Conservation (phyloP, 2,113 vertebrate genomes). For the Caloenas nicobarica region DNA sequence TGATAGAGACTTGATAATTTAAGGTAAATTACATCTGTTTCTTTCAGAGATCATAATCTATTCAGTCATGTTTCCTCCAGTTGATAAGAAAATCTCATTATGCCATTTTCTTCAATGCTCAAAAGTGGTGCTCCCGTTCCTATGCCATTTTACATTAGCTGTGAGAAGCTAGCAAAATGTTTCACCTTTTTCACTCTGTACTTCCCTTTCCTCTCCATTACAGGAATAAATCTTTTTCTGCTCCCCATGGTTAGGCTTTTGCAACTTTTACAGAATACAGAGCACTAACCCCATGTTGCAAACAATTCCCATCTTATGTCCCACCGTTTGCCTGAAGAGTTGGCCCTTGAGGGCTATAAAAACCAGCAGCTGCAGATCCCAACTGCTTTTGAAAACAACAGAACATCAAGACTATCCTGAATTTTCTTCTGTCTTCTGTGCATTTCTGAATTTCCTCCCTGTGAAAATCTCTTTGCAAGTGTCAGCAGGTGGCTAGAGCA, state of each 20-base stretch:
- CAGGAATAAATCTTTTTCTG: not conserved
- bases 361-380: not conserved
- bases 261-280: not conserved
- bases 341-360: not conserved
- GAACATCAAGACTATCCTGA: not conserved
- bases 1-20: not conserved
- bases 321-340: not conserved
- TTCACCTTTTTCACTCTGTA: not conserved
- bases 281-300: not conserved
- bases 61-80: not conserved
- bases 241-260: not conserved
- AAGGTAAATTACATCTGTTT: not conserved
- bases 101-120: not conserved
- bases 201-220: not conserved
- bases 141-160: not conserved
- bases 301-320: not conserved
- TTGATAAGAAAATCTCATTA: slow-evolving; percentile 20
- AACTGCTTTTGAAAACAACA: not conserved
- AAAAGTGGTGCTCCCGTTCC: not conserved
- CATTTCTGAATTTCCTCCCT: not conserved
- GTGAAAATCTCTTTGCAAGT: not conserved
- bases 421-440: not conserved
- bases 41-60: not conserved
- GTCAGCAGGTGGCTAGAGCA: not conserved
- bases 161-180: not conserved